phyloP scores from a whole-genome alignment of 1,140 invertebrate genomes.

The Sitodiplosis mosellana region DNA sequence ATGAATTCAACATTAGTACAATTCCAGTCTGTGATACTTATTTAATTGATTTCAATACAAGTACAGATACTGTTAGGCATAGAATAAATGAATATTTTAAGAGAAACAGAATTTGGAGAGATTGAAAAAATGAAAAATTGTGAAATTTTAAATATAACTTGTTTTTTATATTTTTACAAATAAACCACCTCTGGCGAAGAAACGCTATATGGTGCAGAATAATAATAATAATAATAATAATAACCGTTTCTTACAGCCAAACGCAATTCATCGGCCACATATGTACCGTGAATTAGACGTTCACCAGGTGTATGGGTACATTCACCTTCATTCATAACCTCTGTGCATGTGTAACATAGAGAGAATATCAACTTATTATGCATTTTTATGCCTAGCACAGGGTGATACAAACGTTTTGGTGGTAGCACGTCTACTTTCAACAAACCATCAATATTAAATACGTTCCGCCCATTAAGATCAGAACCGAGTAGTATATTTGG shows the following conservation, averaged over 20 bases:
- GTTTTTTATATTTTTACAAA: too few species aligned
- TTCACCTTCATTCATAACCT: background rate
- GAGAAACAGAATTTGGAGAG: too few species aligned
- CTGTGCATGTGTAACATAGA: background rate
- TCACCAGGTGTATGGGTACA: slow-evolving; percentile 16
- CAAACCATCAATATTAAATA: background rate
- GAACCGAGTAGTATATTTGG: slow-evolving; percentile 4
- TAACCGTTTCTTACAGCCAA: slow-evolving; percentile 21
- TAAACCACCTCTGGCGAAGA: too few species aligned
- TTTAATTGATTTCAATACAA: too few species aligned
- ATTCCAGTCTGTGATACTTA: too few species aligned
- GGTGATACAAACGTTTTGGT: background rate
- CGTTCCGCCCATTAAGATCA: background rate
- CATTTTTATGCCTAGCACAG: background rate
- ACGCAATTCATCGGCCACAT: slow-evolving; percentile 19
- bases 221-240: too few species aligned
- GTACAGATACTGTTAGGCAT: too few species aligned
- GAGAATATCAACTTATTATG: background rate
- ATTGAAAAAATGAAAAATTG: too few species aligned
- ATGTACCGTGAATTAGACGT: slow-evolving; percentile 19
- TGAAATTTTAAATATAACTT: too few species aligned
- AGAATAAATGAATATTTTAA: too few species aligned
- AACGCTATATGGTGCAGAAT: too few species aligned
- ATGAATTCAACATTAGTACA: too few species aligned
- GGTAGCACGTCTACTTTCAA: background rate